A percentile compares a stretch with the other conserved stretches of the same genome.
Evolutionary conservation across 2,113 vertebrate species (phyloP).

Genomic region (Triplophysa tibetana): DNA sequence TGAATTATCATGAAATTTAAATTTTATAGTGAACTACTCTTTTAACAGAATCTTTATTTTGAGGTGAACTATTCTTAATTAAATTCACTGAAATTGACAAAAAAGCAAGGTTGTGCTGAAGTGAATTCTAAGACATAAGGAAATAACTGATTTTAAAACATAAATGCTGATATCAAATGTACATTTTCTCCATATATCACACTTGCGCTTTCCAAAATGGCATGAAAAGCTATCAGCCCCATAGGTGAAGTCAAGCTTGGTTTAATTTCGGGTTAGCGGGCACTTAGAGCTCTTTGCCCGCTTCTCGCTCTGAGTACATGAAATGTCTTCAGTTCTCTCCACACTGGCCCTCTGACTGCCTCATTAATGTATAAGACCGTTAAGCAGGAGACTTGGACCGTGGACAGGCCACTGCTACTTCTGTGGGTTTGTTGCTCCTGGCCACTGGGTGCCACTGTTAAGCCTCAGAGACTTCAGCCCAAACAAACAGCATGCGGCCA

Average conservation of each 20-base stretch:
- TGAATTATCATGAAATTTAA: no score
- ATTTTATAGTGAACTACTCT: no score
- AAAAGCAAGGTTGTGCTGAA: no score
- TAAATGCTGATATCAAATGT: not conserved
- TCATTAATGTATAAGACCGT: conserved; percentile 29
- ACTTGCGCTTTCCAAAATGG: not conserved
- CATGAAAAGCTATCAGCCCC: not conserved
- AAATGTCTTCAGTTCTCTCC: conserved; percentile 20
- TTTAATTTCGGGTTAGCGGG: conserved; percentile 29
- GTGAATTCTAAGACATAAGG: not conserved
- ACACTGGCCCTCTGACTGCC: not conserved
- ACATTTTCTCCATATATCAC: not conserved
- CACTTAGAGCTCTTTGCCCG: conserved; percentile 39
- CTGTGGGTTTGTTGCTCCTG: conserved; percentile 53
- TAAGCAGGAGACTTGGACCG: conserved; percentile 22
- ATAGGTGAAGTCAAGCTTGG: not conserved
- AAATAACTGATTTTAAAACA: not conserved
- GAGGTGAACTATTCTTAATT: no score
- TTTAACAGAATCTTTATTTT: no score
- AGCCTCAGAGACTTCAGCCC: conserved; percentile 47
- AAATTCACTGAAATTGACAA: no score
- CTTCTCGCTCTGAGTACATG: conserved; percentile 33
- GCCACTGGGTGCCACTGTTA: conserved; percentile 40
- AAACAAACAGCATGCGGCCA: conserved; percentile 52
- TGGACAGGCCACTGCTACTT: conserved; percentile 25